These are phyloP conservation scores for Sphaerophoria taeniata DNA, from an alignment of 2,888 invertebrate species.

Conservation along the genomic window DNA sequence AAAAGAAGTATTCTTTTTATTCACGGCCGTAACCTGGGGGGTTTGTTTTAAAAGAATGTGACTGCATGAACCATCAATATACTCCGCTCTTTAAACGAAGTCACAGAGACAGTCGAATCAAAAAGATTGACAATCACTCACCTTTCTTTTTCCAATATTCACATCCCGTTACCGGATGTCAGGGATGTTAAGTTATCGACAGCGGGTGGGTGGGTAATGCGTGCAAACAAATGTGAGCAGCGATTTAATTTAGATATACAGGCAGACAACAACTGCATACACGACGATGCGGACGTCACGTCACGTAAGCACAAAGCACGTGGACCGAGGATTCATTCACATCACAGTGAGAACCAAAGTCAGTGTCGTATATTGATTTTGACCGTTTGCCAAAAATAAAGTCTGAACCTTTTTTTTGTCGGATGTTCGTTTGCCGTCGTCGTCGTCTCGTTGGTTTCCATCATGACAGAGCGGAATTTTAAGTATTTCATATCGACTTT, in stretches of 20 bases:
- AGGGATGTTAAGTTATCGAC: slow-evolving; percentile 9
- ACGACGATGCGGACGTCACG: neutral
- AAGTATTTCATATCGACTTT: slow-evolving; percentile 54
- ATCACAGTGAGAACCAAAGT: neutral
- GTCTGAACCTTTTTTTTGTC: neutral
- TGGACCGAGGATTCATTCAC: neutral
- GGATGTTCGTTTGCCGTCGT: neutral
- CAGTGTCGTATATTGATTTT: slow-evolving; percentile 67
- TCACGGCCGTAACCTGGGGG: slow-evolving; percentile 49
- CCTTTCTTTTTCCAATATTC: slow-evolving; percentile 14
- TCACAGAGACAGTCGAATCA: slow-evolving; percentile 45
- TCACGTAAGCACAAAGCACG: slow-evolving; percentile 23
- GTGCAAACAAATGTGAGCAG: slow-evolving; percentile 67
- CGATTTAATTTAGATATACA: slow-evolving; percentile 72
- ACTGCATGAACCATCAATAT: neutral
- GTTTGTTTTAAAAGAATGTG: slow-evolving; percentile 57
- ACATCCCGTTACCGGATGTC: slow-evolving; percentile 57
- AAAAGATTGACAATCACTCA: slow-evolving; percentile 55
- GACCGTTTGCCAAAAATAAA: slow-evolving; percentile 71
- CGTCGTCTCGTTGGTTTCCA: neutral
- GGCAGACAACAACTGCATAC: slow-evolving; percentile 68
- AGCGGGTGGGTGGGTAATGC: slow-evolving; percentile 39
- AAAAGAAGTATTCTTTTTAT: slow-evolving; percentile 47
- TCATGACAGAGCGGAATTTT: slow-evolving; percentile 54
- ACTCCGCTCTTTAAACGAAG: slow-evolving; percentile 56